Percentiles rank a stretch among this genome's conserved stretches.
phyloP scores from a whole-genome alignment of 2,113 vertebrate genomes.

The Sinocyclocheilus anophthalmus region DNA sequence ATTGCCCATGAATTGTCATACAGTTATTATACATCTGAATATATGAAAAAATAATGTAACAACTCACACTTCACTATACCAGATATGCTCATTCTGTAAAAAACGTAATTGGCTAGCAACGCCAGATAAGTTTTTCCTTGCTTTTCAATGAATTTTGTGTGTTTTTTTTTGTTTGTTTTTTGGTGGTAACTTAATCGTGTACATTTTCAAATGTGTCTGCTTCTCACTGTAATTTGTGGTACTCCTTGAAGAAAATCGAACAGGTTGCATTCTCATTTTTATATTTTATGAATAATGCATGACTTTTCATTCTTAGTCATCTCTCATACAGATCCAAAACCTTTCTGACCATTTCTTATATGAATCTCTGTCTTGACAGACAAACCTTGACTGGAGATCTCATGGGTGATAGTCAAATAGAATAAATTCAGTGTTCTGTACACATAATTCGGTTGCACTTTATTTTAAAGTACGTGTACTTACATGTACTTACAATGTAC shows the following conservation, averaged over 20 bases:
- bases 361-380: not conserved
- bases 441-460: too few relatives aligned
- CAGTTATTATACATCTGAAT: conserved; percentile 19
- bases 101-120: not conserved
- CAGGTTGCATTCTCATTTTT: not conserved
- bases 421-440: not conserved
- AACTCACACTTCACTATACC: not conserved
- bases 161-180: conserved; percentile 50
- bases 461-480: too few relatives aligned
- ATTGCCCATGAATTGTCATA: conserved; percentile 37
- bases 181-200: conserved; percentile 33
- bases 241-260: not conserved
- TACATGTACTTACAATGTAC: too few relatives aligned
- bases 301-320: not conserved
- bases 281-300: not conserved
- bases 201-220: not conserved
- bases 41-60: conserved; percentile 60
- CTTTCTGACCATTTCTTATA: not conserved
- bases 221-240: not conserved
- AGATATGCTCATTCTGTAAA: not conserved
- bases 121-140: conserved; percentile 10
- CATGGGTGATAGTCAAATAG: not conserved
- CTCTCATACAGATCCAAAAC: not conserved
- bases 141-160: conserved; percentile 58
- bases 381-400: not conserved